Percentiles rank a stretch among this genome's conserved stretches.
Conservation (phyloP, 1,140 invertebrate species). For the Orius insidiosus region DNA sequence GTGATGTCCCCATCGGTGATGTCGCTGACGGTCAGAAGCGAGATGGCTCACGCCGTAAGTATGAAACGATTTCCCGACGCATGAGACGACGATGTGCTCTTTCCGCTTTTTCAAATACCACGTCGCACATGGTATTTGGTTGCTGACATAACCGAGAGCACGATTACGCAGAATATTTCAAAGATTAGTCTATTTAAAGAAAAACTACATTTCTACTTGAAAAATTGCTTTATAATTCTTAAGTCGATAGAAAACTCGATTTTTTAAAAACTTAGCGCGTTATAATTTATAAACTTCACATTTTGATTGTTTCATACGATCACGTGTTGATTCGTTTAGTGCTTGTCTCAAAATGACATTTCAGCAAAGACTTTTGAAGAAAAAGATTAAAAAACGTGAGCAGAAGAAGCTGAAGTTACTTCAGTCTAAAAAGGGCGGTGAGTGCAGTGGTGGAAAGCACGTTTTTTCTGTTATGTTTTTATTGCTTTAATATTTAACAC, state of each 20-base stretch:
- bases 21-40: conserved; percentile 64
- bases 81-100: conserved; percentile 77
- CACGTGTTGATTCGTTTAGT: no score
- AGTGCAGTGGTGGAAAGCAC: not conserved
- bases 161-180: conserved; percentile 33
- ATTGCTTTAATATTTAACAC: not conserved
- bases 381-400: conserved; percentile 59
- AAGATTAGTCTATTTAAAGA: no score
- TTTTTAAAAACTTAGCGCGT: no score
- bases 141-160: conserved; percentile 83
- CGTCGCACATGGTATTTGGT: conserved; percentile 68
- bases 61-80: conserved; percentile 78
- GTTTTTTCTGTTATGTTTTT: not conserved
- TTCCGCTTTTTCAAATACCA: conserved; percentile 69
- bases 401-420: conserved; percentile 45
- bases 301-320: no score
- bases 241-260: no score
- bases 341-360: conserved; percentile 39
- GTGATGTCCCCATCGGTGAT: conserved; percentile 67
- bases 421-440: conserved; percentile 31
- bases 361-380: conserved; percentile 55
- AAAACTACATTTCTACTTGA: no score
- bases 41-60: conserved; percentile 72
- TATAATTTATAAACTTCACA: no score
- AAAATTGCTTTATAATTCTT: no score